phyloP scores from a whole-genome alignment of 2,888 invertebrate genomes.

The Amphipoea lucens region DNA sequence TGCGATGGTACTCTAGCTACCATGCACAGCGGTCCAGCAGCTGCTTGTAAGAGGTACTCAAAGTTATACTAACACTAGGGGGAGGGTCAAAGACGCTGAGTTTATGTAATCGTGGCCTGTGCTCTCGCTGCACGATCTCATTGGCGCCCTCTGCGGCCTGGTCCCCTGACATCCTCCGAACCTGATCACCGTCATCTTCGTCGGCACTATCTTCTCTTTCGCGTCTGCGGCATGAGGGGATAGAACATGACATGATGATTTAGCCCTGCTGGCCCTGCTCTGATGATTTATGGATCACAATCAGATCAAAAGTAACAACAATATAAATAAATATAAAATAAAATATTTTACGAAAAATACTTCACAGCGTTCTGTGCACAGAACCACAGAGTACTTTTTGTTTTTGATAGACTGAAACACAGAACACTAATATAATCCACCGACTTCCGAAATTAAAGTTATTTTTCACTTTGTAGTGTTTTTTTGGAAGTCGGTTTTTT shows the following conservation, averaged over 20 bases:
- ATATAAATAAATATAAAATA: neutral
- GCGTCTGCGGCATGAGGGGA: slow-evolving; percentile 28
- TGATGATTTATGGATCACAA: neutral
- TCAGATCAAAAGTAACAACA: neutral
- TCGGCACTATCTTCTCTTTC: neutral
- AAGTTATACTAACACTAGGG: slow-evolving; percentile 42
- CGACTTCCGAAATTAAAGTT: too few species aligned
- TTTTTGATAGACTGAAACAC: too few species aligned
- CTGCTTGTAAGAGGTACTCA: neutral
- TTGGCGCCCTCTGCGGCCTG: neutral
- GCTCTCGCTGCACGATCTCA: neutral
- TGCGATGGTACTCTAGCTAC: neutral
- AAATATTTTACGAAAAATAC: neutral
- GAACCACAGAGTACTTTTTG: too few species aligned
- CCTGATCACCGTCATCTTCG: neutral
- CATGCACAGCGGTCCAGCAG: neutral
- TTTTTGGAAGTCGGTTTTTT: too few species aligned
- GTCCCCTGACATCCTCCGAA: neutral
- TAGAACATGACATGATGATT: slow-evolving; percentile 47
- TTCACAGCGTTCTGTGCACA: neutral
- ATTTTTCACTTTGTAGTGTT: too few species aligned
- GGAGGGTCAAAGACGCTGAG: slow-evolving; percentile 45
- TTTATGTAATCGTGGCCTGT: slow-evolving; percentile 14
- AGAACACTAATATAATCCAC: too few species aligned
- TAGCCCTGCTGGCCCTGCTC: neutral